Evolutionary conservation across 2,888 invertebrate species (phyloP), one percentile per base, ranked within the genome.

Genomic region (Aspidiotus destructor): DNA sequence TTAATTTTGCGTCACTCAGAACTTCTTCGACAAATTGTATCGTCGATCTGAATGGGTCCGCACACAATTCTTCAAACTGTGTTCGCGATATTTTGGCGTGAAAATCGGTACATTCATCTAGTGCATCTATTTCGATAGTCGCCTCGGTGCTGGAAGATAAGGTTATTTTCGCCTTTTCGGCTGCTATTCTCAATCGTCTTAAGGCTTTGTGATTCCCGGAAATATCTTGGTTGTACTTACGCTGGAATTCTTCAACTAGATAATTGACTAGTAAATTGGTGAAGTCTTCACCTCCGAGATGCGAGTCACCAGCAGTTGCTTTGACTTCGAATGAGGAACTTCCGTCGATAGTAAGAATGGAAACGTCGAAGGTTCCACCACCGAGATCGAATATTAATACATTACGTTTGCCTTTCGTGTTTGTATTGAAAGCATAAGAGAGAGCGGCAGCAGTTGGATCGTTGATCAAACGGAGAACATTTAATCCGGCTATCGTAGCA

Each of bases 81-180:
- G 88, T 88, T 73, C 88, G 80, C 15, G 86, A 83, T n/a, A 89
- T 83, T 76, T 87, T 90, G 0, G 92, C 88, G 78, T 92, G 92
- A 77, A 92, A 95, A 76, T 95, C 94, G 71, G 92, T 83, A 41
- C 92, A 93, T 74, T 94, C 92, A 75, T 85, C 87, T 42, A 94
- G 80, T 1, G 92, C 91, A 77, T 94, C 93, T 70, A 94, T 89
- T 82, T 95, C 93, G 73, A 94, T 79, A 70, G 84, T 86, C 5
- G 89, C 87, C 77, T 88, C 87, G 0, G 87, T 86, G 74, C 85
- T 86, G 0, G 87, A 87, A 2, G 88, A 88, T 2, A 89, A 76
- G 0, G 87, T 88, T 72, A 88, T 80, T 76, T 89, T 89, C 6
- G 88, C 88, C 72, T 88, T 80, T 78, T 89, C 89, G 75, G 92